Conservation (phyloP, 2,113 vertebrate species). For the Hymenochirus boettgeri region DNA sequence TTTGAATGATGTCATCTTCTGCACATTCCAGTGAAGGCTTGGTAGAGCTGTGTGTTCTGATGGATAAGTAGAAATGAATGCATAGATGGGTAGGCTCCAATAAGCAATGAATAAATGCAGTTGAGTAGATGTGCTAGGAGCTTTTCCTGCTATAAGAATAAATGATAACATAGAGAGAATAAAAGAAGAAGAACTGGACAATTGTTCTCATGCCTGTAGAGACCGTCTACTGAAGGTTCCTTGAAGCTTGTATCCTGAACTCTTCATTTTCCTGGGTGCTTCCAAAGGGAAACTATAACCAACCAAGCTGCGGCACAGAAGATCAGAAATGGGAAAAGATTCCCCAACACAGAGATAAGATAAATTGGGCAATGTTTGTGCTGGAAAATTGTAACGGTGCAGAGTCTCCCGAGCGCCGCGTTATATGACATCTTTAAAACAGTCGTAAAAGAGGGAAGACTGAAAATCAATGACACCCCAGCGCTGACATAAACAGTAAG, state of each 20-base stretch:
- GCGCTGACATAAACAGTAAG: not conserved
- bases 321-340: constrained; percentile 5
- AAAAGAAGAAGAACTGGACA: constrained; percentile 20
- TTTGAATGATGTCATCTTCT: no score
- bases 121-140: accelerated
- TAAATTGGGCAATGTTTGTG: not conserved
- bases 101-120: not conserved
- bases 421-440: not conserved
- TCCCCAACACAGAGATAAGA: not conserved
- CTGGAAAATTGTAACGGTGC: not conserved
- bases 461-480: no score
- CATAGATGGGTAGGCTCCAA: constrained; percentile 25
- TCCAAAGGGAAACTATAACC: constrained; percentile 11
- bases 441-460: not conserved
- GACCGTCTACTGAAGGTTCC: constrained; percentile 23
- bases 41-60: constrained; percentile 22
- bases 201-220: constrained; percentile 18
- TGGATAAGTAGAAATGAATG: constrained; percentile 23
- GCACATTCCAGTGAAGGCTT: not conserved
- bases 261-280: constrained; percentile 20
- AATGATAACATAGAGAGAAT: constrained; percentile 21
- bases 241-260: constrained; percentile 22
- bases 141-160: not conserved
- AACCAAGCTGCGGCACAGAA: constrained; percentile 16
- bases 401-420: not conserved